Percentiles rank a stretch among this genome's conserved stretches.
These are phyloP conservation scores for Dusona sp. DNA, from an alignment of 2,888 invertebrate species.

Conservation along the genomic window DNA sequence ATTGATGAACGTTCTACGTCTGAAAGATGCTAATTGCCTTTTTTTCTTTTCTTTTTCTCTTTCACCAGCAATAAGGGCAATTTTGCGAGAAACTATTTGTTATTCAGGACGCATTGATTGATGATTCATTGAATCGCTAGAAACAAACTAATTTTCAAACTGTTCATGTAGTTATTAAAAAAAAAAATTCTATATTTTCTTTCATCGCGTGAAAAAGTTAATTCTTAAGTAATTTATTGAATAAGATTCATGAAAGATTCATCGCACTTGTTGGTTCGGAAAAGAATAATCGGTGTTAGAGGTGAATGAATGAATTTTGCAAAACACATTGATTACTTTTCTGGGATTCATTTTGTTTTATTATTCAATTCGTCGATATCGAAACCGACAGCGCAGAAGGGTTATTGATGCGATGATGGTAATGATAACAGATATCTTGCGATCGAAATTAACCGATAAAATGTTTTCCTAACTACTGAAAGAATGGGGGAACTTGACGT, in stretches of 20 bases:
- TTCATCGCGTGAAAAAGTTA: not conserved
- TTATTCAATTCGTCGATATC: slow-evolving; percentile 66
- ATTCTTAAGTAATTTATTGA: not conserved
- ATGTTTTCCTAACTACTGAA: slow-evolving; percentile 60
- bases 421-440: slow-evolving; percentile 45
- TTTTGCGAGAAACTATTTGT: slow-evolving; percentile 4
- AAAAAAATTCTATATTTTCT: too few species aligned
- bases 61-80: slow-evolving; percentile 39
- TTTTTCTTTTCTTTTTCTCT: not conserved
- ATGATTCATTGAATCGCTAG: slow-evolving; percentile 21
- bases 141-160: slow-evolving; percentile 8
- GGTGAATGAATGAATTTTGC: slow-evolving; percentile 53
- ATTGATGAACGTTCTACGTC: slow-evolving; percentile 38
- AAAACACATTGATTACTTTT: slow-evolving; percentile 27
- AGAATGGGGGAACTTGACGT: slow-evolving; percentile 37
- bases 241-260: not conserved
- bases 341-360: slow-evolving; percentile 39
- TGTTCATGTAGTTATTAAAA: too few species aligned
- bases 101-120: slow-evolving; percentile 6
- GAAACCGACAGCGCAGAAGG: slow-evolving; percentile 63
- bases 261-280: not conserved
- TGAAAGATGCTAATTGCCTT: slow-evolving; percentile 23
- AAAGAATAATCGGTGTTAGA: not conserved
- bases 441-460: slow-evolving; percentile 44
- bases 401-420: slow-evolving; percentile 33